phyloP scores from a whole-genome alignment of 2,113 vertebrate genomes.

The Mus musculus region GRCm39 chr7:94065501-94066000 shows the following conservation, averaged over 20 bases:
- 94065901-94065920: conserved; percentile 8
- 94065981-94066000: not conserved
- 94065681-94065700: conserved; percentile 61
- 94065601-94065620: conserved; percentile 69
- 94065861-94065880: not conserved
- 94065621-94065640: conserved; percentile 71
- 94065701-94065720: conserved; percentile 65
- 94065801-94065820: conserved; percentile 23
- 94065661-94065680: conserved; percentile 70
- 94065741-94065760: not conserved
- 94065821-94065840: not conserved
- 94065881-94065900: not conserved
- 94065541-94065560: conserved; percentile 42
- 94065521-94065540: conserved; percentile 49
- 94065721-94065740: conserved; percentile 25
- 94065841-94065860: not conserved
- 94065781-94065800: not conserved
- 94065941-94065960: not conserved
- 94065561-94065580: conserved; percentile 47
- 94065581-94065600: conserved; percentile 16
- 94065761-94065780: not conserved
- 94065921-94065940: not conserved
- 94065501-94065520: conserved; percentile 52
- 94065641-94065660: conserved; percentile 77
- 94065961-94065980: not conserved